Base-by-base conservation (phyloP, 2,797 vertebrate species). In the Sebastes taczanowskii region DNA sequence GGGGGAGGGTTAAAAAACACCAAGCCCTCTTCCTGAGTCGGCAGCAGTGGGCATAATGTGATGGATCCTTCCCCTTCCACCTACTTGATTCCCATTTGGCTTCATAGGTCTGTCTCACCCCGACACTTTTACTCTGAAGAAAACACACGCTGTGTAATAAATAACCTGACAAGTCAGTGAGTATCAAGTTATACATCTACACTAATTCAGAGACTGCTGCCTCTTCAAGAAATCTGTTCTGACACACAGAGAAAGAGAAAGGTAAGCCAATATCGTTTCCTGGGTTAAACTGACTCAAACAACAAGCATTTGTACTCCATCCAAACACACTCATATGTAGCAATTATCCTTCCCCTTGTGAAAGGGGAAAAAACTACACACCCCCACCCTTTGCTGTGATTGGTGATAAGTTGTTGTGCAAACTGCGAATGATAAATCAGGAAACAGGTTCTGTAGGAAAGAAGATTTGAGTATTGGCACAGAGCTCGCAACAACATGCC, bases 361-460 rank as follows among this genome's bases (percentile, higher is more conserved):
- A 83, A 68, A 61, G 67, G 64, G 27, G 14, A 30, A 60, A 29
- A 75, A 63, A 32, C 38, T 30, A 53, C 49, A 78, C 67, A 34
- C 59, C 68, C 78, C 84, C 75, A 71, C 73, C 77, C 83, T 74
- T 66, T 14, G 16, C 74, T 81, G 58, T 34, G 73, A 66, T 78
- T 81, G 72, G 63, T 55, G 71, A 85, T 80, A 88, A 68, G 70
- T 66, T 77, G 76, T 84, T 88, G 74, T 84, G 84, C 83, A 89
- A 91, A 88, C 82, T 83, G 74, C 79, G 81, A 88, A 83, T 83
- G 79, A 90, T 83, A 87, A 92, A 93, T 82, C 70, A 88, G 60
- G 78, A 91, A 93, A 94, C 91, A 81, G 82, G 90, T 92, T 93
- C 92, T 86, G 88, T 89, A 88, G 84, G 90, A 91, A 78, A 82